Conservation (phyloP, 2,113 vertebrate species). For the Rhinichthys klamathensis region DNA sequence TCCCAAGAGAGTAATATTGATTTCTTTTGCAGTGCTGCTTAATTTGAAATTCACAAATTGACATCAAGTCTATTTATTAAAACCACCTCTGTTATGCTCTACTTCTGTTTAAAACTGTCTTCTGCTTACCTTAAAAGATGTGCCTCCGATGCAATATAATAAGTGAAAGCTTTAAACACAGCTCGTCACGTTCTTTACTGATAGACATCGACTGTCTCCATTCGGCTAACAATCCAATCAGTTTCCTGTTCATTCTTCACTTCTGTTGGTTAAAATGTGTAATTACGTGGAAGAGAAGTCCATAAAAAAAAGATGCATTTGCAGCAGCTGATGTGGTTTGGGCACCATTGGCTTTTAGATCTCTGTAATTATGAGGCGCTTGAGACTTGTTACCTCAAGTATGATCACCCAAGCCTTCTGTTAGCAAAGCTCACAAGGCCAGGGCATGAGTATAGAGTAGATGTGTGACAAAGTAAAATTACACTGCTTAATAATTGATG, state of each 20-base stretch:
- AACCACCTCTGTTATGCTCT: neutral
- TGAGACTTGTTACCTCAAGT: neutral
- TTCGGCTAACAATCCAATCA: neutral
- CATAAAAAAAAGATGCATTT: neutral
- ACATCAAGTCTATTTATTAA: neutral
- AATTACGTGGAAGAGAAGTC: neutral
- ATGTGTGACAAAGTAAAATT: conserved; percentile 53
- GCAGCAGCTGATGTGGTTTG: neutral
- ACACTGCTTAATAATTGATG: conserved; percentile 74
- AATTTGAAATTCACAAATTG: neutral
- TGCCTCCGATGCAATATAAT: neutral
- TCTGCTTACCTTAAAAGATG: conserved; percentile 33
- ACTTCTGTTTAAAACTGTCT: neutral
- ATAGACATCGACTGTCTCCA: neutral
- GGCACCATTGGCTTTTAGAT: conserved; percentile 4
- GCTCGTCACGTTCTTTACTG: neutral
- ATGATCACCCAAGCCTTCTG: neutral
- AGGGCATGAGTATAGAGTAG: conserved; percentile 38
- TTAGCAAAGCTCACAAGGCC: conserved; percentile 12
- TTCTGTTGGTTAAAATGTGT: neutral
- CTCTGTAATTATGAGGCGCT: conserved; percentile 29
- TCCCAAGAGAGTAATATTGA: conserved; percentile 28
- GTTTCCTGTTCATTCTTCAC: conserved; percentile 20
- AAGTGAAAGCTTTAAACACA: neutral
- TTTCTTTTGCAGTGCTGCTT: conserved; percentile 10